Base-by-base conservation (phyloP, 1,140 invertebrate species). In the Pogonomyrmex barbatus region DNA sequence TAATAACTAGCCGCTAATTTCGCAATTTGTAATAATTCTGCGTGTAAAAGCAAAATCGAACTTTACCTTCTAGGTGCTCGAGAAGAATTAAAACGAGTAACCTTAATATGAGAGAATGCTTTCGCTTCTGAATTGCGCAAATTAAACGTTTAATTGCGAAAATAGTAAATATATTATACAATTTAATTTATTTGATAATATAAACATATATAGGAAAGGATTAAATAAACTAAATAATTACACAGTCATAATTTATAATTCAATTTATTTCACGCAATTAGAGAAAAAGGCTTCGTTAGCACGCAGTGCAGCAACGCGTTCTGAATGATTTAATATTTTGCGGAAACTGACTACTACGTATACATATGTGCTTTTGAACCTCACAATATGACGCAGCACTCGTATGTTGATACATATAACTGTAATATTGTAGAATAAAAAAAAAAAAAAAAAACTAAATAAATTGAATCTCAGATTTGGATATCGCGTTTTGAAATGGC, bases 1-100 rank as follows among this genome's bases (percentile, higher is more conserved):
- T 63, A 50, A 70, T 63, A 77, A 85, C 42, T 12, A 36, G 30
- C 8, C 30, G 65, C 30, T 71, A 82, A 82, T 50, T 82, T 82
- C 5, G 50, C 67, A 33, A 81, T 81, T 81, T 12, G 78, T 45
- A 81, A 81, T 50, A 70, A 81, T 81, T 70, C 39, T 71, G 45
- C 54, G 17, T 47, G 58, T 63, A 36, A 50, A 30, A 36, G 45
- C 73, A n/a, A 77, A 77, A 36, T 33, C 9, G 17, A 30, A 47
- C 45, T 14, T 67, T 30, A 39, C 17, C 17, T 24, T 36, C 9
- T 45, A 24, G 1, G 2, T 47, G 39, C 50, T 65, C 3, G 33
- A 78, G 42, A 0, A 12, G 4, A 52, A 30, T 6, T 14, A 12
- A 39, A 54, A 58, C 2, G 50, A 76, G 24, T n/a, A 17, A 45